These are phyloP conservation scores for Danio rerio DNA, from an alignment of 2,113 vertebrate genomes.

Conservation along the genomic window GRCz12tu NC_133189.1:43993501-43994000, in stretches of 20 bases:
- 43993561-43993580: not conserved
- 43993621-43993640: not conserved
- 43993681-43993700: constrained; percentile 21
- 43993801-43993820: constrained; percentile 51
- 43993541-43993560: not conserved
- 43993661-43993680: not conserved
- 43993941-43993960: constrained; percentile 13
- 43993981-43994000: constrained; percentile 24
- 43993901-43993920: constrained; percentile 40
- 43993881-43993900: constrained; percentile 28
- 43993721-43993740: constrained; percentile 11
- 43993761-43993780: constrained; percentile 42
- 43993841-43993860: constrained; percentile 30
- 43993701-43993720: constrained; percentile 31
- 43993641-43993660: constrained; percentile 3
- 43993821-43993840: constrained; percentile 45
- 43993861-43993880: not conserved
- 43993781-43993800: constrained; percentile 44
- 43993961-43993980: constrained; percentile 34
- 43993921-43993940: constrained; percentile 10
- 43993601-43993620: not conserved
- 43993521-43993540: constrained; percentile 29
- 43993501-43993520: constrained; percentile 38
- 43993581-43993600: constrained; percentile 28
- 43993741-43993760: constrained; percentile 19